Evolutionary conservation across 2,113 vertebrate species (phyloP).

Genomic region (Rattus norvegicus): GRCr8 NC_086032.1:54238501-54239000

Average conservation of each 20-base stretch:
- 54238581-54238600: not conserved
- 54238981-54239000: not conserved
- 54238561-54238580: not conserved
- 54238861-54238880: not conserved
- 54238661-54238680: not conserved
- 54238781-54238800: not conserved
- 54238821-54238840: not conserved
- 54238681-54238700: not conserved
- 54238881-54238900: not conserved
- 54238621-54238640: not conserved
- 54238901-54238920: not conserved
- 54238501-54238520: not conserved
- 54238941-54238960: not conserved
- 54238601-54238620: not conserved
- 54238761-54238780: not conserved
- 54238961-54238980: rapidly evolving
- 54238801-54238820: not conserved
- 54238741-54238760: not conserved
- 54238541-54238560: not conserved
- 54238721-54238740: not conserved
- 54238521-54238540: not conserved
- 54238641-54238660: not conserved
- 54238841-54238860: not conserved
- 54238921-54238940: not conserved
- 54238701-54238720: not conserved